Base-by-base conservation (phyloP, 2,113 vertebrate genomes). In the Paramisgurnus dabryanus region DNA sequence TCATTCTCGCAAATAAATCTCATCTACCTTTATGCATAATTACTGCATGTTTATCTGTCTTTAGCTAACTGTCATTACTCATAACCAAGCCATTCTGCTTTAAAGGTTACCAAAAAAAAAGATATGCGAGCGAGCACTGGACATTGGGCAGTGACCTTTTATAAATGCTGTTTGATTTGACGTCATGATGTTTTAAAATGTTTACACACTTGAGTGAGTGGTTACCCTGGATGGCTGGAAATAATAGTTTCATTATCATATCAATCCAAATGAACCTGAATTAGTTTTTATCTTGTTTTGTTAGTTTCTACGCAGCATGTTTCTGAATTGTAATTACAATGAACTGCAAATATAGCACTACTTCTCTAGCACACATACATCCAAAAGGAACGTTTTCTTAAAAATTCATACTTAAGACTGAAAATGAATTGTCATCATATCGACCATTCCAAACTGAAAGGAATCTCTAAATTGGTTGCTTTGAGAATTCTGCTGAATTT, bases 281-380 rank as follows among this genome's bases (percentile, higher is more conserved):
- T 27, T 49, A 8, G 27, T 10, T 39, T 39, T 50, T 50, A 45
- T 27, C 12, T 18, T 3, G 15, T 41, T 15, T 22, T 11, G 7
- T 49, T 68, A 5, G 2, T n/a, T 10, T 78, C 67, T 17, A 43
- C 39, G 17, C 40, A 34, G 13, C 10, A n/a, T 80, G 80, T 74
- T 79, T 86, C 57, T 70, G 64, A 67, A 70, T 82, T 87, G 27
- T 34, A 34, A 34, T 34, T 34, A 34, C 27, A 34, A 34, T 34
- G 27, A 34, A 34, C 27, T 34, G 27, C 27, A 34, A 2, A 34
- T 34, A 34, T 34, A 34, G 27, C 27, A 34, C 27, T 34, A 34
- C 27, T 34, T 34, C 27, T 34, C 27, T 34, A 34, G 1, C 27
- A 3, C 27, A 34, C 27, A 34, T 34, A 34, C 27, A 34, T 34